Base-by-base conservation (phyloP, 2,113 vertebrate genomes). In the Malurus cyaneus region DNA sequence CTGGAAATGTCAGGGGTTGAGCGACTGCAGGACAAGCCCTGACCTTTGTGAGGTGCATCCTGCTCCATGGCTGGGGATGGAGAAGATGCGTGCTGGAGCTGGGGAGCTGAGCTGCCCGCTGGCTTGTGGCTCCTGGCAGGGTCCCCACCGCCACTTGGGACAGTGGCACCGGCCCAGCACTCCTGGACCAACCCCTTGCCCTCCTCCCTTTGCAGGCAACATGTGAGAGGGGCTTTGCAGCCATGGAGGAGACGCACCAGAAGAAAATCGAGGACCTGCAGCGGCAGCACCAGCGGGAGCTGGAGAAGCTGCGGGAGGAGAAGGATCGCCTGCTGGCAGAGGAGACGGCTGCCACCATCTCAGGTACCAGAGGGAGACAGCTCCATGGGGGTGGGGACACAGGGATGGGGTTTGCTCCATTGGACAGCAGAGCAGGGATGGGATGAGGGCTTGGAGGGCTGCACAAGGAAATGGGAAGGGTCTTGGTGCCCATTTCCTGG, bases 221-320 rank as follows among this genome's bases (percentile, higher is more conserved):
- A 3, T 99, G 99, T 74, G 99, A 99, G 96, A 98, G 99, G 52
- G 99, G 99, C 47, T 99, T 99, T 96, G 98, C 99, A 28, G 99
- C 99, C 56, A 99, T 99, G 99, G 99, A 99, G 92, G 99, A 99
- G 94, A 99, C 99, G 0, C 99, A 99, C 95, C 99, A 99, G 91
- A 99, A 99, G 95, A 98, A 99, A 84, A 98, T 99, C 0, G 99
- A 99, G 60, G 99, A 99, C 94, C 96, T 99, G 83, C 99, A 99
- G 96, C 97, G 99, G 95, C 99, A 99, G 94, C 99, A 99, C 96
- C 99, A 99, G 96, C 98, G 99, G 62, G 99, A 99, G 96, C 98
- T 99, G 77, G 98, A 98, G 96, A 99, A 99, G 93, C 98, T 99
- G 50, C 96, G 99, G 80, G 98, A 99, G 64, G 99, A 99, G 97